Base-by-base conservation (phyloP, 2,113 vertebrate species). In the Edolisoma coerulescens region DNA sequence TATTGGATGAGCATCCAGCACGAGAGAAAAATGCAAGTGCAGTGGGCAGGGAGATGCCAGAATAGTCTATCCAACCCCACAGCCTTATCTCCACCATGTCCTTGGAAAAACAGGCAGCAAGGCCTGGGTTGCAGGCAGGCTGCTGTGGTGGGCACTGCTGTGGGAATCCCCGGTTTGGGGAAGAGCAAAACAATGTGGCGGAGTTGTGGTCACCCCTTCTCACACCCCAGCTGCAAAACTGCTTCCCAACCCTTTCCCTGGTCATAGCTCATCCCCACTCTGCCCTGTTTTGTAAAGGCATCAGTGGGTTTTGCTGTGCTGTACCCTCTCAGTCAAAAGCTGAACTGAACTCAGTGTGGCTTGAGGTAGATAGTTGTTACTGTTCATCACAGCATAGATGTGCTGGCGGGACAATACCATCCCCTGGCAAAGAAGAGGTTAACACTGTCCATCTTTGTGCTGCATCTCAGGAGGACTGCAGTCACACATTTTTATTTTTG, bases 111-210 rank as follows among this genome's bases (percentile, higher is more conserved):
- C 3, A 8, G 30, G 23, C 3, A 4, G 18, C 32, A 33, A 49
- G 41, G 42, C 35, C 7, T 19, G 49, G 32, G 28, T 50, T 63
- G 19, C 20, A 44, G 35, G 47, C 54, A 63, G 41, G 32, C 32
- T 91, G 47, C 75, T 68, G 35, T 37, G 57, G 26, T 3, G 2
- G 17, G 56, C 59, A 19, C 27, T 47, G 39, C 47, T 21, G 17
- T 0, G 0, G n/a, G 57, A 49, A 10, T 60, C 6, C 19, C 11
- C 17, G 6, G 22, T 28, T 32, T 70, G 42, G 26, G 27, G 41
- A 87, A 18, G 16, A 16, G 26, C 1, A 0, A 73, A 45, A 45
- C 26, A 35, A 3, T 1, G 1, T 0, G 0, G 11, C 15, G 5
- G 19, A 75, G 23, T 47, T 65, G 47, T 10, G 8, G 28, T 49